Base-by-base conservation (phyloP, 2,888 invertebrate species). In the Dione juno region DNA sequence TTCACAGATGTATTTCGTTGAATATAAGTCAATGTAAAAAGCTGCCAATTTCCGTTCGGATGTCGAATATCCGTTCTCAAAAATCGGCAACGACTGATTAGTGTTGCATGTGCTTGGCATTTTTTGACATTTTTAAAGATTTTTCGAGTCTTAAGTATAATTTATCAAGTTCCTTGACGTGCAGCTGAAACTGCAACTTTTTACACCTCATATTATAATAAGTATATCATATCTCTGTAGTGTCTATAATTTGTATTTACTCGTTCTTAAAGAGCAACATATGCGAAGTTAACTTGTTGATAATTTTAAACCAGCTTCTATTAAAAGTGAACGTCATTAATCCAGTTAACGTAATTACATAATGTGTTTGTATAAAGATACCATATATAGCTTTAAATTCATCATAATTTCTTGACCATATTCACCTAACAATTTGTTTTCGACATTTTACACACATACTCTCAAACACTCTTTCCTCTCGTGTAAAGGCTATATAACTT, bases 1-100 rank as follows among this genome's bases (percentile, higher is more conserved):
- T 67, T 64, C 50, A 37, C 66, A 13, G 40, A 69, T n/a, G 59
- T 67, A 50, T 71, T 64, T 50, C 11, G 57, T 52, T 50, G 45
- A 59, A 69, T 76, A 71, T 79, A 80, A 76, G 77, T 75, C 65
- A 75, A 70, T 77, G 78, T 80, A 91, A 92, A 91, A 91, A 92
- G 86, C 85, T 87, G 90, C 91, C 92, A 92, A 92, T 93, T 88
- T 93, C 92, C 92, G 92, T 84, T 88, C 81, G 78, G 83, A 86
- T 86, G 83, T 86, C 80, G 76, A 79, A 84, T 88, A 91, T 92
- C 92, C 92, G 92, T 88, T 86, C 81, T 84, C 87, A 87, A 90
- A 92, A 92, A 90, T 92, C 92, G 82, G 87, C 87, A 84, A 83
- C 78, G 80, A 82, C 81, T 91, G 89, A 91, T 91, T 90, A 88